Evolutionary conservation across 35 echinoderm and acorn worm species (phyloP), one percentile per base, ranked within the genome.

Genomic region (Patiria miniata): DNA sequence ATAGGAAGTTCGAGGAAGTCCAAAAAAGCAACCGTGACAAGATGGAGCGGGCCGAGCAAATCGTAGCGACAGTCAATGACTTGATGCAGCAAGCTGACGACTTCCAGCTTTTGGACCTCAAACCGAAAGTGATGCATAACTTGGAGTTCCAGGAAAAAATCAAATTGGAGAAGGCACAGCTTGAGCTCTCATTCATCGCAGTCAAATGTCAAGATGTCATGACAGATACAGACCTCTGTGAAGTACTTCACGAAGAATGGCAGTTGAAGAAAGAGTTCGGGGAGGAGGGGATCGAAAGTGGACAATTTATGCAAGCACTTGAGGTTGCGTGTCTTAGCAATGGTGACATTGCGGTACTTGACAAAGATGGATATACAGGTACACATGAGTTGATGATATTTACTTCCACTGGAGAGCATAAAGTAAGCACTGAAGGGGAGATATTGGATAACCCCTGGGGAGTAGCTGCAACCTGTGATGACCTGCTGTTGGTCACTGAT

Each of bases 301-400:
- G 57, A 14, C 19, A 60, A 26, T 83, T 83, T 51, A 36, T 53
- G 50, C 1, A 16, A 17, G 80, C 80, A 32, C 1, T 22, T 42
- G 80, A 52, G 9, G 52, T 83, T n/a, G 80, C 80, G 22, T 42
- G 40, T 23, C 56, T 42, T 32, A 34, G 21, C 21, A 83, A 83
- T 83, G 80, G 80, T 9, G 80, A 83, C 51, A n/a, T 55, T 52
- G 80, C 36, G 42, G 47, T 83, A 21, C 32, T 51, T 83, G 80
- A 83, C 56, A 42, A 0, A 29, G 29, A 2, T 22, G 56, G 44
- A 32, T 83, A 39, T 52, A 40, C 7, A 36, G 10, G 1, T 55
- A 28, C 32, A 83, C 21, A 29, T 8, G 34, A 30, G 12, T 32
- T 16, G 80, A 51, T 29, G 0, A 0, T 32, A 28, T 8, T 52